These are phyloP conservation scores for Hanleya hanleyi DNA, from an alignment of 2,888 invertebrate species.

Conservation along the genomic window DNA sequence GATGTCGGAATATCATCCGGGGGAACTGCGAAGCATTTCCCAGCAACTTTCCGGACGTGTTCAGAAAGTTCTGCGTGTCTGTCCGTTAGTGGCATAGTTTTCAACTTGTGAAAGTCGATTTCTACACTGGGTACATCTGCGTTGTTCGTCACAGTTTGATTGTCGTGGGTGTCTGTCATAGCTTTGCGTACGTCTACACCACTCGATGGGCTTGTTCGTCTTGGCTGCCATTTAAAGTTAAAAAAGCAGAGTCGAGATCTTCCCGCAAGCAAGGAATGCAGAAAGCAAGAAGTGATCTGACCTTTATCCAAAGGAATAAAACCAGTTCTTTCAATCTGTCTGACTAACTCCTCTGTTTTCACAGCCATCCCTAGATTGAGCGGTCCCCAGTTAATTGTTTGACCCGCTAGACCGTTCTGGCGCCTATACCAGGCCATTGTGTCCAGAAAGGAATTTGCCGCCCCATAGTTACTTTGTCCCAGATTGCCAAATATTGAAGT, in stretches of 20 bases:
- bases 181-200: background rate
- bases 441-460: constrained; percentile 58
- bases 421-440: constrained; percentile 49
- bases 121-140: background rate
- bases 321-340: background rate
- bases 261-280: background rate
- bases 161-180: background rate
- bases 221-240: background rate
- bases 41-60: background rate
- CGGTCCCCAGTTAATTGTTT: constrained; percentile 56
- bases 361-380: constrained; percentile 43
- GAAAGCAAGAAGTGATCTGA: background rate
- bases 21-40: background rate
- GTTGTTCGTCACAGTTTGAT: background rate
- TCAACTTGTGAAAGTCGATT: background rate
- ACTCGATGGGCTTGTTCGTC: too few relatives aligned
- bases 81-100: background rate
- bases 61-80: background rate
- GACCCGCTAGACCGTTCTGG: constrained; percentile 39
- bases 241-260: background rate
- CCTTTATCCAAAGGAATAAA: background rate
- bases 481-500: constrained; percentile 51
- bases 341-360: background rate
- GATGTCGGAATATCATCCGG: background rate
- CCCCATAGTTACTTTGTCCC: constrained; percentile 57